Percentiles rank a stretch among this genome's conserved stretches.
These are phyloP conservation scores for Dasypolia templi DNA, from an alignment of 2,888 invertebrate species.

Conservation along the genomic window DNA sequence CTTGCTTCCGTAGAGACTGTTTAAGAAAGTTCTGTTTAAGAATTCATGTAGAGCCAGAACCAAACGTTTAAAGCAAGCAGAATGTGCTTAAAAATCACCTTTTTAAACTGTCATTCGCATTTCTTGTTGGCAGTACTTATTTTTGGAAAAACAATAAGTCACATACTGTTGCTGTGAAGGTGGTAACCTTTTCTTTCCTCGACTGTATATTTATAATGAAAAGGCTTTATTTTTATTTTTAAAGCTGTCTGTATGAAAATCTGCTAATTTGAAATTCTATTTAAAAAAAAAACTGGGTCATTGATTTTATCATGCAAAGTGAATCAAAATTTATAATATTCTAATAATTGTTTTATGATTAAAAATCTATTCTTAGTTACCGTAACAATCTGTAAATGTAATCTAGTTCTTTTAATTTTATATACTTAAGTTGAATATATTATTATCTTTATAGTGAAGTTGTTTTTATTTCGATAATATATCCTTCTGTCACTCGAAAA, in stretches of 20 bases:
- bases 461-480: slow-evolving; percentile 37
- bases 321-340: slow-evolving; percentile 46
- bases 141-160: not conserved
- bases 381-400: slow-evolving; percentile 67
- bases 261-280: not conserved
- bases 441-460: slow-evolving; percentile 59
- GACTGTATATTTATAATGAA: not conserved
- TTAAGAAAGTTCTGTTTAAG: not conserved
- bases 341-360: slow-evolving; percentile 52
- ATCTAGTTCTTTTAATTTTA: slow-evolving; percentile 66
- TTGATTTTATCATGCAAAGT: slow-evolving; percentile 32
- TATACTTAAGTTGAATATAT: slow-evolving; percentile 68
- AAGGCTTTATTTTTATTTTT: not conserved
- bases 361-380: slow-evolving; percentile 63
- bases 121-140: not conserved
- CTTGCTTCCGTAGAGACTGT: not conserved
- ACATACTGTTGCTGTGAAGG: not conserved
- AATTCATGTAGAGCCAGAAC: not conserved
- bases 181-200: not conserved
- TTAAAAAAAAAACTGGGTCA: not conserved
- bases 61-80: not conserved
- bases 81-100: not conserved
- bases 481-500: not conserved
- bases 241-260: not conserved
- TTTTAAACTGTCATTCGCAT: not conserved